Base-by-base conservation (phyloP, 2,888 invertebrate genomes). In the Tineola bisselliella region DNA sequence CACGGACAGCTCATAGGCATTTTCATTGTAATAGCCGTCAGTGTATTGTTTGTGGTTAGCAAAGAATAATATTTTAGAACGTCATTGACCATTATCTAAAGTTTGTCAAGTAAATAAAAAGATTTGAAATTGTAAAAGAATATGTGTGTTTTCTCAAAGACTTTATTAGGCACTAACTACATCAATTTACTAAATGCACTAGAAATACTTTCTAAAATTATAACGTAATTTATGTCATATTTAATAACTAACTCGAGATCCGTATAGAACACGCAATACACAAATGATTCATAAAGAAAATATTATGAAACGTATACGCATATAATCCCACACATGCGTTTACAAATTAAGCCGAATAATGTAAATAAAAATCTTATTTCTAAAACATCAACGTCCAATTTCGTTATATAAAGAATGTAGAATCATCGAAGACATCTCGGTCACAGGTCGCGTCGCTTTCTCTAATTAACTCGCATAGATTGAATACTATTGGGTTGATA, bases 361-460 rank as follows among this genome's bases (percentile, higher is more conserved):
- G 10, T n/a, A n/a, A 38, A 12, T 38, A 6, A 10, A 10, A 10
- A 38, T 3, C 38, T 38, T 38, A 38, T 38, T 38, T 38, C 38
- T n/a, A 6, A 38, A 10, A 38, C 5, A 10, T 10, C 10, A 38
- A n/a, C 3, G 38, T 38, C 10, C 38, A 38, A 10, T 12, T 25
- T 25, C 6, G 25, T 25, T 25, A 25, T 25, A 25, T 25, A 2
- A 25, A 6, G 25, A 25, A 2, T 25, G 25, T 25, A 25, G 25
- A 4, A 6, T 25, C 25, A 25, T 25, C 25, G 25, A 25, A n/a
- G 44, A n/a, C 10, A 48, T 48, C 48, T 48, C 48, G 48, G 48
- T 48, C 48, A 48, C 17, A 48, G 48, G 48, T 48, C 48, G 44
- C 44, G 48, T 48, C 48, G 48, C 48, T 48, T 48, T 48, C 48